Base-by-base conservation (phyloP, 2,888 invertebrate species). In the Hemicrepidius hirtus region DNA sequence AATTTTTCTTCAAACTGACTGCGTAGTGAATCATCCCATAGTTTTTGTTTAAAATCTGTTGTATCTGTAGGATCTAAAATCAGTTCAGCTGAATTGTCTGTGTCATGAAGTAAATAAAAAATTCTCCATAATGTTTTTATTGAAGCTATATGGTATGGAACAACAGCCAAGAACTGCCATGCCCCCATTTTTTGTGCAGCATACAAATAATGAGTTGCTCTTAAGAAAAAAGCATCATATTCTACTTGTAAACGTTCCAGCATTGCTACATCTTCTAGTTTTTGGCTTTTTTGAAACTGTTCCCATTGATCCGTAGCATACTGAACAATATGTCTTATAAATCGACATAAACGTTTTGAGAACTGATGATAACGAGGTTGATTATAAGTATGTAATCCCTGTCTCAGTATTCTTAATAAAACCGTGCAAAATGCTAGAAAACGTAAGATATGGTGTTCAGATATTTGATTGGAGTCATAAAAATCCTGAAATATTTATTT, bases 81-180 rank as follows among this genome's bases (percentile, higher is more conserved):
- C 24, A 82, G 78, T 16, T 79, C 78, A 9, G 88, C 86, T 10
- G 82, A 81, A 37, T 85, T 86, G 78, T 91, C 90, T 0, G 89
- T 89, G 55, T 88, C 86, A 77, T 91, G 92, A 4, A 92, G 84
- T 78, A 89, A 89, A 79, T 90, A 91, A 82, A 91, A 92, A 68
- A 93, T 87, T 80, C 89, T 89, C 92, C 92, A 93, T n/a, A 92
- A 82, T 4, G 90, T 89, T 57, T 86, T 85, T 0, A 88, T 82
- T 9, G 91, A 89, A 28, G 93, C 88, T 55, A 88, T 86, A 73
- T 88, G 86, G 81, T 91, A 94, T 0, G 95, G 94, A 77, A 95
- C 88, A 18, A 92, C 91, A 12, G 94, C 92, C 78, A 95, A 89
- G 86, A 94, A 95, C 84, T 95, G 95, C 93, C 95, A 94, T 1